Conservation (phyloP, 2,113 vertebrate species). For the Merops nubicus region DNA sequence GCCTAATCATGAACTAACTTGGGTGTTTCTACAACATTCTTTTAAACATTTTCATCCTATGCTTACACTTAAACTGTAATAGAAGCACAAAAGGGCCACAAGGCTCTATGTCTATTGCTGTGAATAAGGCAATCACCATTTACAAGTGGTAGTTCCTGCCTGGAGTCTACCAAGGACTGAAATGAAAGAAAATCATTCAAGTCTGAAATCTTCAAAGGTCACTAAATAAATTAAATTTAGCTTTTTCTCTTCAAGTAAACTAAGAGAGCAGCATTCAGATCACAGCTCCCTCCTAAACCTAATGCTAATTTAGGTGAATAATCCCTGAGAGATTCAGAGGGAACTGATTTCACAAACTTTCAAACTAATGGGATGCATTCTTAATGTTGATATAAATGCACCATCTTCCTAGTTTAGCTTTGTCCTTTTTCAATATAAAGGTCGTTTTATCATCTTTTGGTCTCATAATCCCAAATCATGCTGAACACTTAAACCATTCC, state of each 20-base stretch:
- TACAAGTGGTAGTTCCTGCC: conserved; percentile 1
- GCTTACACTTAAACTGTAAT: background rate
- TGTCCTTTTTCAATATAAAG: conserved; percentile 13
- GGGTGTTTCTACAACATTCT: background rate
- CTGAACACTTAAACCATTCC: conserved; percentile 11
- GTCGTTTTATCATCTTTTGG: conserved; percentile 15
- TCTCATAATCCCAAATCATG: conserved; percentile 46
- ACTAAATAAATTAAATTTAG: conserved; percentile 54
- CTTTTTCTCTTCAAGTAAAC: conserved; percentile 25
- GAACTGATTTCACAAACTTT: conserved; percentile 36
- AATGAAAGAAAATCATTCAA: conserved; percentile 66
- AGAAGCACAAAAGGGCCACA: background rate
- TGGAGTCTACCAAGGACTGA: conserved; percentile 11
- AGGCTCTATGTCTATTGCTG: background rate
- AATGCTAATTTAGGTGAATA: conserved; percentile 59
- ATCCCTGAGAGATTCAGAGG: conserved; percentile 26
- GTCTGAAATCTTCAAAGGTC: conserved; percentile 61
- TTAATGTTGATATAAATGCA: conserved; percentile 31
- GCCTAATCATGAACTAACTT: background rate
- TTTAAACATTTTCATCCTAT: background rate
- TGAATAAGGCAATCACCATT: conserved; percentile 39
- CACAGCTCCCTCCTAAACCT: conserved; percentile 39
- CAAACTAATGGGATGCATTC: conserved; percentile 31
- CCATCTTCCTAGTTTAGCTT: background rate
- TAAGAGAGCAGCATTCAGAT: conserved; percentile 38